Evolutionary conservation across 2,888 invertebrate species (phyloP), one percentile per base, ranked within the genome.

Genomic region (Steinernema hermaphroditum): DNA sequence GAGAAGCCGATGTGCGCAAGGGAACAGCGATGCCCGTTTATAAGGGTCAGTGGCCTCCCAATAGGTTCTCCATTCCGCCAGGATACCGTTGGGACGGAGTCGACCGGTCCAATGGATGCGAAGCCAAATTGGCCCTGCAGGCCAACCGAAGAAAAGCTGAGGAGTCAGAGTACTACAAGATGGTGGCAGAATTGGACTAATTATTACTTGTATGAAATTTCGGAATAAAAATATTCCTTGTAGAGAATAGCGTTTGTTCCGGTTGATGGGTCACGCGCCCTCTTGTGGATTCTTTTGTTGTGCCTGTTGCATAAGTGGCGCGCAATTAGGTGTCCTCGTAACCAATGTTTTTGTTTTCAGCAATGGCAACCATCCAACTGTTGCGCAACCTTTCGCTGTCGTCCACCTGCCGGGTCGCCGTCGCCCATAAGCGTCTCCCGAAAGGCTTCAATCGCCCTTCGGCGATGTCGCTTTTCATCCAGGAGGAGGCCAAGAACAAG

Each of bases 41-140:
- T 87, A 91, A 91, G 84, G 96, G 96, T 0, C 85, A 86, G 22
- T 93, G 90, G 49, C 86, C 87, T 72, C 94, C 95, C 16, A 98
- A 98, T 89, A 91, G 98, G 0, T 97, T 92, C 88, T 91, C 92
- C 75, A 93, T 99, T 71, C 89, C 90, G 9, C 98, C 98, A 0
- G 98, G 98, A 0, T 93, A 94, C 88, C 90, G 96, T 16, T 98
- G 98, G 98, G 98, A 98, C 87, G 98, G 98, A 0, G 96, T 98
- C 0, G 94, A 98, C 88, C 90, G 98, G 27, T 96, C 95, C 4
- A 97, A 92, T 88, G 97, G 96, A 0, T 98, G 94, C 87, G 98
- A 98, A 87, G 92, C 91, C 83, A 92, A 92, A 83, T 92, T 92
- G 29, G 77, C 82, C 0, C 71, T 77, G 19, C 68, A 73, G 2